Evolutionary conservation across 2,888 invertebrate genomes (phyloP), one percentile per base, ranked within the genome.

Genomic region (Drosophila quinaria): DNA sequence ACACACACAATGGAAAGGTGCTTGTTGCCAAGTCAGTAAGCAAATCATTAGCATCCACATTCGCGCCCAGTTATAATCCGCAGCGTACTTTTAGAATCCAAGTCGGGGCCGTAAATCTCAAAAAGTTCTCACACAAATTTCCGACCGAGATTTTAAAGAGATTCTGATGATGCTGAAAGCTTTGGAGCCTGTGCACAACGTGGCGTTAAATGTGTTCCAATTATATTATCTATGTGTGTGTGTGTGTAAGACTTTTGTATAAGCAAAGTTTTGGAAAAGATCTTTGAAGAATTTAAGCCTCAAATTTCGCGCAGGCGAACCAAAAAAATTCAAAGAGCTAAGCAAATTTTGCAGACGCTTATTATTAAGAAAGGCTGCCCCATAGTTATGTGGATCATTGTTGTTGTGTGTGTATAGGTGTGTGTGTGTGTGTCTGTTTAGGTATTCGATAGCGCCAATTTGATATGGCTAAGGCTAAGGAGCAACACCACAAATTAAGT

Each of bases 361-460:
- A 75, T 81, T 84, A 82, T 80, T 70, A 74, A 74, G 71, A 75
- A 75, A 60, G 62, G 56, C 74, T 70, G 74, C 81, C 58, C 82
- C 68, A 80, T 82, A 81, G 80, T 79, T 78, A 80, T 81, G 68
- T 85, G 80, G 82, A 68, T 73, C 86, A 86, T 46, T 35, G 52
- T 46, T 35, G 52, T 60, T 46, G 35, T 39, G 39, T 44, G 42
- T 63, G 29, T 46, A 49, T 67, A 41, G 72, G 22, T 46, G 15
- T 58, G 29, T 54, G 41, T 67, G 52, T 56, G 29, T 55, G 44
- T 66, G 55, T 55, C 41, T 66, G 55, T 65, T 46, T 68, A 47
- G 66, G 60, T 76, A 87, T 89, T 81, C 81, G 87, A 89, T 89
- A 85, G 81, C 87, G 87, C 90, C 89, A 86, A 86, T 87, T 87